Base-by-base conservation (phyloP, 2,888 invertebrate genomes). In the Macrosoma leucophasiata region DNA sequence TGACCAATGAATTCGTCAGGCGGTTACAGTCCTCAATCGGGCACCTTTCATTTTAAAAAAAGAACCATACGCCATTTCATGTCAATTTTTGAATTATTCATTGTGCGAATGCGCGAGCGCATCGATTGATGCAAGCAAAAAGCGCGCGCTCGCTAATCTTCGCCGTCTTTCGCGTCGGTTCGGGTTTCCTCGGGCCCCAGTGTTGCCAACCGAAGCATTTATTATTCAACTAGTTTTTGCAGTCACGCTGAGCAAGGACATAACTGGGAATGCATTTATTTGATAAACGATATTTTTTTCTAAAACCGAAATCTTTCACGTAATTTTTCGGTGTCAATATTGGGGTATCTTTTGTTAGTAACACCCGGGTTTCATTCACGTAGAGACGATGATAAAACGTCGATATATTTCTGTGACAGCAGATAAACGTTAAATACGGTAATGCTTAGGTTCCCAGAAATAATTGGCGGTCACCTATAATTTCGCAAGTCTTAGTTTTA, bases 31-130 rank as follows among this genome's bases (percentile, higher is more conserved):
- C 75, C 81, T 82, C 84, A 84, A 84, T 84, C 82, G 84, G 77
- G 81, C 84, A 82, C 84, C 84, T 82, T 84, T 79, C 76, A 73
- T 78, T 79, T 60, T 64, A 76, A 79, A 81, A 81, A 84, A 82
- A 79, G 77, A 77, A 77, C 79, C 79, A 81, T 82, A 82, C 84
- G 84, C 82, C 81, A 84, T 82, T 84, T 84, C 82, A 84, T 84
- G 84, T 82, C 84, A 82, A 81, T 81, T 82, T 81, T 78, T 84
- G 84, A 84, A 84, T 84, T 78, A 84, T 84, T 84, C 84, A 84
- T 84, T 59, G 78, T 74, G 78, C 79, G 81, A 82, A 79, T 81
- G 84, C 79, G 76, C 75, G 79, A 74, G 81, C 82, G 82, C 82
- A 82, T 79, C 84, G 81, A 84, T 84, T 84, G 82, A 84, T 81